A percentile compares a stretch with the other conserved stretches of the same genome.
These are phyloP conservation scores for Magallana angulata DNA, from an alignment of 1,140 invertebrate species.

Conservation along the genomic window DNA sequence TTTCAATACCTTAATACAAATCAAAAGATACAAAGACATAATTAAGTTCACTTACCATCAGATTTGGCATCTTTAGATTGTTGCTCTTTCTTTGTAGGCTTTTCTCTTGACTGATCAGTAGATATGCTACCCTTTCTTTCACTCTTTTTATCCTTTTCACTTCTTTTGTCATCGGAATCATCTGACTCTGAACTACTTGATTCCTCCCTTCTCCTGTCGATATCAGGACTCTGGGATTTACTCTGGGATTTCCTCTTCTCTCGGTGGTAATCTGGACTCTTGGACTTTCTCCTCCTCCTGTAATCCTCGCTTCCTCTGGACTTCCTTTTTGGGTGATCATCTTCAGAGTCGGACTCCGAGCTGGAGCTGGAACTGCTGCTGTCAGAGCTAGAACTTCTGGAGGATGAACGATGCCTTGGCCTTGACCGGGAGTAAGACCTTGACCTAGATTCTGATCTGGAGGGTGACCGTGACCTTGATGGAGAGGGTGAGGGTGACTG, in stretches of 20 bases:
- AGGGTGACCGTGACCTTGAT: conserved; percentile 21
- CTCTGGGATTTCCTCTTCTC: neutral
- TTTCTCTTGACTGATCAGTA: neutral
- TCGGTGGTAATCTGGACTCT: neutral
- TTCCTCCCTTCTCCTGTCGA: neutral
- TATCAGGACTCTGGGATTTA: neutral
- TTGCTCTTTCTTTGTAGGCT: neutral
- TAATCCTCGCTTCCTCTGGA: neutral
- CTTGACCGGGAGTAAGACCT: conserved; percentile 13
- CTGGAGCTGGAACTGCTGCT: conserved; percentile 33
- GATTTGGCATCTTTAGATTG: neutral
- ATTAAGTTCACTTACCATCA: neutral
- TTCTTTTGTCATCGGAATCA: neutral
- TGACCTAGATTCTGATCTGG: conserved; percentile 37
- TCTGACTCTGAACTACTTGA: conserved; percentile 37
- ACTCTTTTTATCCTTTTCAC: neutral
- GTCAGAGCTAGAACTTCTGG: conserved; percentile 37
- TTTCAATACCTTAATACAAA: no score
- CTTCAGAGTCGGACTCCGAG: neutral
- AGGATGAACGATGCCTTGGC: conserved; percentile 12
- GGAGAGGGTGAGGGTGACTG: conserved; percentile 30
- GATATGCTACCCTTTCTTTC: neutral
- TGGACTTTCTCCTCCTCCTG: conserved; percentile 14
- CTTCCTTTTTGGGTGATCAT: neutral
- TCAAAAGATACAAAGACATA: neutral